These are phyloP conservation scores for Leucopternis melanops DNA, from an alignment of 2,113 vertebrate genomes.

Conservation along the genomic window DNA sequence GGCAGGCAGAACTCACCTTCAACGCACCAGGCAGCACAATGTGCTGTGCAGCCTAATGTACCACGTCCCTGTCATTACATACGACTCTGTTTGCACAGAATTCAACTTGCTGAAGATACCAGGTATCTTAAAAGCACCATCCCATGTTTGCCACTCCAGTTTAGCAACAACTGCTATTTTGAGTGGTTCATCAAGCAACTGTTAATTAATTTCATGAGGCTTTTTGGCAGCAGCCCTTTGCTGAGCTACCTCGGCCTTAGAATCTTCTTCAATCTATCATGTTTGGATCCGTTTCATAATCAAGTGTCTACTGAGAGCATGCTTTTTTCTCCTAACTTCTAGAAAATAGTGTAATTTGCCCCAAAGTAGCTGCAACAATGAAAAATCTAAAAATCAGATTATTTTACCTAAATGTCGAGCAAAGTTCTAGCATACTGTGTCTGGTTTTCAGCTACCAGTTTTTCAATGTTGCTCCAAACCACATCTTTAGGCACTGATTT, in stretches of 20 bases:
- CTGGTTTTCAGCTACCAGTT: not conserved
- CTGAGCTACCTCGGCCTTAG: not conserved
- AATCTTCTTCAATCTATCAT: not conserved
- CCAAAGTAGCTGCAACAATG: not conserved
- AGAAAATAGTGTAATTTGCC: not conserved
- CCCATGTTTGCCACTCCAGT: not conserved
- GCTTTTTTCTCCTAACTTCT: not conserved
- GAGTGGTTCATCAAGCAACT: not conserved
- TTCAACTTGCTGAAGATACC: not conserved
- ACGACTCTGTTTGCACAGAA: accelerated
- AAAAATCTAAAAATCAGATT: not conserved
- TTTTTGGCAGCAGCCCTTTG: not conserved
- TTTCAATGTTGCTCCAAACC: not conserved
- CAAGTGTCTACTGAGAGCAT: not conserved
- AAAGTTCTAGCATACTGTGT: not conserved
- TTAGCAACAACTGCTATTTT: not conserved
- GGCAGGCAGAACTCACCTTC: not conserved
- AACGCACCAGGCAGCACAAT: accelerated
- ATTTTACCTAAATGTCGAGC: not conserved
- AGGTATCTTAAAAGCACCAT: not conserved
- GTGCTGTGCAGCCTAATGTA: not conserved
- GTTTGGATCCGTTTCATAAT: not conserved
- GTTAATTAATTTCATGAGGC: not conserved
- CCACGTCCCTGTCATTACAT: accelerated
- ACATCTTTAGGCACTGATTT: not conserved